Percentiles rank a stretch among this genome's conserved stretches.
phyloP scores from a whole-genome alignment of 2,113 vertebrate genomes.

The Pyxicephalus adspersus region DNA sequence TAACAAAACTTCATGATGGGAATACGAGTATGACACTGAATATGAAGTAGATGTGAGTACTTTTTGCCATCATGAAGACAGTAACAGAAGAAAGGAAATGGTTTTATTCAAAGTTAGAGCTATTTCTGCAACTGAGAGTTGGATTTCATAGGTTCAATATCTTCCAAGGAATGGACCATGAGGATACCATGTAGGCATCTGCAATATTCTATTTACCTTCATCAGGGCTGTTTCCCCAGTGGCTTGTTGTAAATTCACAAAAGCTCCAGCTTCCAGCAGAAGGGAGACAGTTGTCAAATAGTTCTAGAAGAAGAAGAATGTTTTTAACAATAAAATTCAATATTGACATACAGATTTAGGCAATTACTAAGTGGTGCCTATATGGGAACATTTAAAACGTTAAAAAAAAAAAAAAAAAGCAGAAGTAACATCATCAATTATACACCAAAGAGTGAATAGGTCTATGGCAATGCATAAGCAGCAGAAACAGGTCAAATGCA shows the following conservation, averaged over 20 bases:
- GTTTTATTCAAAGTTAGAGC: not conserved
- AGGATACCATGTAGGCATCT: not conserved
- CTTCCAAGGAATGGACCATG: no score
- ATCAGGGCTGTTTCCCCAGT: conserved; percentile 92
- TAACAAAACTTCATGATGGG: conserved; percentile 31
- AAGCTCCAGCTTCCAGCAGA: conserved; percentile 92
- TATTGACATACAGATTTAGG: no score
- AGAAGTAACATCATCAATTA: no score
- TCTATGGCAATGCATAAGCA: no score
- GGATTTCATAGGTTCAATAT: no score
- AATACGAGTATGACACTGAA: not conserved
- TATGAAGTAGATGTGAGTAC: not conserved
- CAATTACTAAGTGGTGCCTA: no score
- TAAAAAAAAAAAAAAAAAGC: no score
- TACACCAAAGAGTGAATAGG: no score
- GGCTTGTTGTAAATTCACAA: conserved; percentile 86
- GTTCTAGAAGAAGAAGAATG: conserved; percentile 75
- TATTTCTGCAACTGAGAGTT: no score
- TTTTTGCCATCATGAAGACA: conserved; percentile 31
- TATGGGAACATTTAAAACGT: no score
- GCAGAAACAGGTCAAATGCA: no score
- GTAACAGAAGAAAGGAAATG: not conserved
- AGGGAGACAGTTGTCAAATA: conserved; percentile 93
- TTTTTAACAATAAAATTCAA: no score
- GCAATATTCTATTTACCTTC: conserved; percentile 77